phyloP scores from a whole-genome alignment of 2,113 vertebrate genomes.

The Ardeotis arabs region DNA sequence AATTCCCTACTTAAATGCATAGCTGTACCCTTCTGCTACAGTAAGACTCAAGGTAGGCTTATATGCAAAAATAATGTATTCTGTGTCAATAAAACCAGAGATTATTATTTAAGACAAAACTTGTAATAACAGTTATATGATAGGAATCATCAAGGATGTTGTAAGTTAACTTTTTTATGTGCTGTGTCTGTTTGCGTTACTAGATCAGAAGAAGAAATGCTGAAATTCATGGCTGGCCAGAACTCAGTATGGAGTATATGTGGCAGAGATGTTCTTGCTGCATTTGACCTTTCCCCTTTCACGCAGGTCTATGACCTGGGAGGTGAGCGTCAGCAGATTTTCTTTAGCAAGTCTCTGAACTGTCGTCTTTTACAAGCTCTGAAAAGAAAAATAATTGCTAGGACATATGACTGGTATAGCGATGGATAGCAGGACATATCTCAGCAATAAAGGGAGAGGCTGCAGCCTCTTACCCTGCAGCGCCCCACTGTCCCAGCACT shows the following conservation, averaged over 20 bases:
- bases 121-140: not conserved
- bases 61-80: not conserved
- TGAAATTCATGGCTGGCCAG: slow-evolving; percentile 86
- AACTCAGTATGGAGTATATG: slow-evolving; percentile 88
- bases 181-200: not conserved
- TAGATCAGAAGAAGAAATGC: slow-evolving; percentile 86
- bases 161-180: not conserved
- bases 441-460: not conserved
- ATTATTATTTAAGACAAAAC: not conserved
- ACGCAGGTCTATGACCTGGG: slow-evolving; percentile 85
- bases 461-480: not conserved
- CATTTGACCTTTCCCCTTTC: slow-evolving; percentile 88
- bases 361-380: not conserved
- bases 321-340: slow-evolving; percentile 69
- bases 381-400: not conserved
- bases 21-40: not conserved
- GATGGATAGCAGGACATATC: not conserved
- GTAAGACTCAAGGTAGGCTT: not conserved
- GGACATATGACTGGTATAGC: not conserved
- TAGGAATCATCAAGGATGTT: not conserved
- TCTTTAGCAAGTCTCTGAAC: not conserved
- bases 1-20: not conserved
- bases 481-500: accelerated
- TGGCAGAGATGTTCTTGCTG: slow-evolving; percentile 79
- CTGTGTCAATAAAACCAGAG: not conserved